Conservation (phyloP, 2,797 vertebrate species). For the Syndactyla subalaris region DNA sequence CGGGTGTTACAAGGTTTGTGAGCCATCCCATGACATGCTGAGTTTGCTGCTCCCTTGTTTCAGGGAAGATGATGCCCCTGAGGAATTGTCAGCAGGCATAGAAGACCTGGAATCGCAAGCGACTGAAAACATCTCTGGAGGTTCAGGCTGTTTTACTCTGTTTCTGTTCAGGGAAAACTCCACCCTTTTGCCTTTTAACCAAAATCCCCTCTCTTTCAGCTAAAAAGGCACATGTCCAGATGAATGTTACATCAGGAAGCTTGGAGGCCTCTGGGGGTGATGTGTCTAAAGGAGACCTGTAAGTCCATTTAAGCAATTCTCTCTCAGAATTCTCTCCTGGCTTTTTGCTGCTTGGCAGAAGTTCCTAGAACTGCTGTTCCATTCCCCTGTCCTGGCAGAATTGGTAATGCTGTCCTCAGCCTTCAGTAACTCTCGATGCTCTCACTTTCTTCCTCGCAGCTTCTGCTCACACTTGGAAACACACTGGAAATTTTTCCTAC, state of each 20-base stretch:
- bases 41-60: not conserved
- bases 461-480: not conserved
- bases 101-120: conserved; percentile 71
- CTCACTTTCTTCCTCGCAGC: not conserved
- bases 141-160: conserved; percentile 27
- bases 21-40: not conserved
- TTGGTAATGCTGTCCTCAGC: not conserved
- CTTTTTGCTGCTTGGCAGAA: not conserved
- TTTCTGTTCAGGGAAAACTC: not conserved
- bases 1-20: not conserved
- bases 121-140: conserved; percentile 68
- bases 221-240: conserved; percentile 61
- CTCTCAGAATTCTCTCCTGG: not conserved
- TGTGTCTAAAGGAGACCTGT: conserved; percentile 85
- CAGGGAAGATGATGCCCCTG: conserved; percentile 27
- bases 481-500: not conserved
- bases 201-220: conserved; percentile 60
- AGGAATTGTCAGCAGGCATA: not conserved
- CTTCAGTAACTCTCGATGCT: not conserved
- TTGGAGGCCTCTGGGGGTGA: conserved; percentile 88
- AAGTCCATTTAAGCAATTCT: conserved; percentile 60
- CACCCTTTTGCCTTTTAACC: not conserved
- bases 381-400: accelerated
- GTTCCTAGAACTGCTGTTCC: not conserved
- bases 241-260: conserved; percentile 84